phyloP scores from a whole-genome alignment of 2,113 vertebrate species.

The Psilopsiagon aurifrons region DNA sequence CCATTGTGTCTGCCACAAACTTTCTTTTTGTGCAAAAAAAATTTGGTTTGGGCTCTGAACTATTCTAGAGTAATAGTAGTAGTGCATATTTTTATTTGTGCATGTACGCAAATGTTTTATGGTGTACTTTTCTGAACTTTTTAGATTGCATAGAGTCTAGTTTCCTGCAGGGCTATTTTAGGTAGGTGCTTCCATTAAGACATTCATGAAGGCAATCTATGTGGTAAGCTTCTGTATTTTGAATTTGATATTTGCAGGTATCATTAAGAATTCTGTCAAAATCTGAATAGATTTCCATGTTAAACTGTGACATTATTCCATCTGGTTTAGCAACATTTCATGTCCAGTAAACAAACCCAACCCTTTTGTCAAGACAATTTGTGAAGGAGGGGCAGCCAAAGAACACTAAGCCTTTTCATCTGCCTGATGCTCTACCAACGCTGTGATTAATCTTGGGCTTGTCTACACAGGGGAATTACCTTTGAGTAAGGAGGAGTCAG shows the following conservation, averaged over 20 bases:
- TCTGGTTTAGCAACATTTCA: conserved; percentile 60
- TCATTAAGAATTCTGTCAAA: not conserved
- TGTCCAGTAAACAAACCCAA: conserved; percentile 57
- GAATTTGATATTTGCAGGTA: not conserved
- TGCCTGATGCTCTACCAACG: conserved; percentile 27
- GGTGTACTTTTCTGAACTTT: not conserved
- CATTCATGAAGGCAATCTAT: not conserved
- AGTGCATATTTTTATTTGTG: not conserved
- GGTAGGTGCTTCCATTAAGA: not conserved
- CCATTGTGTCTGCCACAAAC: not conserved
- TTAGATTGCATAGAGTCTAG: not conserved
- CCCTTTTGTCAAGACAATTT: conserved; percentile 56
- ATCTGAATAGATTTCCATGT: conserved; percentile 19
- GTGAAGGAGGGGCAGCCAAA: conserved; percentile 50
- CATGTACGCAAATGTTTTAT: not conserved
- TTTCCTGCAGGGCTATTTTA: not conserved
- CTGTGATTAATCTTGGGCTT: conserved; percentile 64
- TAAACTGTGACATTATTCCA: conserved; percentile 19
- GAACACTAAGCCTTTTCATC: conserved; percentile 51
- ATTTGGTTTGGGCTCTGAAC: not conserved
- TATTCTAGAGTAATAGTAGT: not conserved
- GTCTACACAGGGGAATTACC: conserved; percentile 23
- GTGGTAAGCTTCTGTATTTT: not conserved
- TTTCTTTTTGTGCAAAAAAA: not conserved
- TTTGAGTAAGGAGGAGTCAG: conserved; percentile 39